phyloP scores from a whole-genome alignment of 2,888 invertebrate genomes.

The Drosophila cracens region DNA sequence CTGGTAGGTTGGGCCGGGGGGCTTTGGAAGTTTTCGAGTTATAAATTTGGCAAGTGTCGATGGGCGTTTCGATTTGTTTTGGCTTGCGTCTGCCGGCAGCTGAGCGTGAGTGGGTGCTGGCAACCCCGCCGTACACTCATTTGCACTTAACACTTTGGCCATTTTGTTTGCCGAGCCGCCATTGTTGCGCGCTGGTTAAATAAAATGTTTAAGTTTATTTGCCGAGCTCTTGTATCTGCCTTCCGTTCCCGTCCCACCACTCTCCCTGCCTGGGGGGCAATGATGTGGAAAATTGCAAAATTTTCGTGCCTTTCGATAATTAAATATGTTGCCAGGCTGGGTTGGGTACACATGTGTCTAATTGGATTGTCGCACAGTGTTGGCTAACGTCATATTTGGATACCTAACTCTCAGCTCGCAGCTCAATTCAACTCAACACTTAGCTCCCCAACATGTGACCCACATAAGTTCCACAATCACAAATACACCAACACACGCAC shows the following conservation, averaged over 20 bases:
- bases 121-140: constrained; percentile 62
- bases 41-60: constrained; percentile 70
- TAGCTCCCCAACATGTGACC: constrained; percentile 42
- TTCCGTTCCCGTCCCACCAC: neutral
- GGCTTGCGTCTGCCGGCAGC: constrained; percentile 33
- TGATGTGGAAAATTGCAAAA: constrained; percentile 76
- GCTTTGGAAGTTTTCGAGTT: constrained; percentile 44
- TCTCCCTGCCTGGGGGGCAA: constrained; percentile 28
- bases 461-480: constrained; percentile 60
- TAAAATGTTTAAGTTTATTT: constrained; percentile 63
- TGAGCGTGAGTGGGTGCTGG: constrained; percentile 3
- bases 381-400: constrained; percentile 60
- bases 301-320: constrained; percentile 70
- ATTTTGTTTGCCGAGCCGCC: constrained; percentile 70
- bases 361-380: constrained; percentile 72
- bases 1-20: neutral
- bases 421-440: neutral
- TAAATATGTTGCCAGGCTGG: constrained; percentile 62
- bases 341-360: constrained; percentile 64
- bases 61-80: constrained; percentile 61
- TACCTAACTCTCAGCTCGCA: constrained; percentile 24
- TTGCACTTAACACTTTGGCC: constrained; percentile 80
- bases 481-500: neutral
- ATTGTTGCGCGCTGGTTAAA: constrained; percentile 51
- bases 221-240: constrained; percentile 5